Conservation (phyloP, 2,797 vertebrate genomes). For the Phalanger gymnotis region DNA sequence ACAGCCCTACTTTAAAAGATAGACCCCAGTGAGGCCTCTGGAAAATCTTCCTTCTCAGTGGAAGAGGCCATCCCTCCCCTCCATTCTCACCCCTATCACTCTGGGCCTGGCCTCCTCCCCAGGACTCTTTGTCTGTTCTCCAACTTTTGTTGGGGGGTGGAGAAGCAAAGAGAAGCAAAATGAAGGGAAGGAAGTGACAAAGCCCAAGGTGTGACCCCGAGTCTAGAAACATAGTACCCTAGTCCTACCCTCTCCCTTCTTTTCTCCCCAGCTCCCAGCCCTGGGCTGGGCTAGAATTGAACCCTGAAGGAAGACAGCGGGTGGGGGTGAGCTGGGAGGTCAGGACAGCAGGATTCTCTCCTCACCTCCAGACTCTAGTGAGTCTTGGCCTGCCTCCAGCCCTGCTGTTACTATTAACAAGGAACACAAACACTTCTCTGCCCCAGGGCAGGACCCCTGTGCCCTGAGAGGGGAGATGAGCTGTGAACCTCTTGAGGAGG, state of each 20-base stretch:
- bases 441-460: neutral
- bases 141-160: neutral
- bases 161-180: neutral
- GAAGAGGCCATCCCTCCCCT: neutral
- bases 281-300: neutral
- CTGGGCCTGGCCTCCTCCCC: neutral
- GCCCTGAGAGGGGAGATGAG: neutral
- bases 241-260: neutral
- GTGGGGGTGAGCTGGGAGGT: neutral
- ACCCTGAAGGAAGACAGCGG: neutral
- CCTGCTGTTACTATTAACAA: slow-evolving; percentile 15
- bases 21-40: neutral
- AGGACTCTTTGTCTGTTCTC: neutral
- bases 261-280: accelerated
- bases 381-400: slow-evolving; percentile 4
- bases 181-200: neutral
- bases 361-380: neutral
- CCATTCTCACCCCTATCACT: neutral
- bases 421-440: neutral
- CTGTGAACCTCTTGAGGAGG: too few relatives aligned
- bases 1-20: too few relatives aligned
- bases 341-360: neutral
- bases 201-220: neutral
- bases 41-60: neutral
- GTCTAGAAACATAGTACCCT: neutral